Evolutionary conservation across 2,888 invertebrate species (phyloP), one percentile per base, ranked within the genome.

Genomic region (Drosophila putrida): DNA sequence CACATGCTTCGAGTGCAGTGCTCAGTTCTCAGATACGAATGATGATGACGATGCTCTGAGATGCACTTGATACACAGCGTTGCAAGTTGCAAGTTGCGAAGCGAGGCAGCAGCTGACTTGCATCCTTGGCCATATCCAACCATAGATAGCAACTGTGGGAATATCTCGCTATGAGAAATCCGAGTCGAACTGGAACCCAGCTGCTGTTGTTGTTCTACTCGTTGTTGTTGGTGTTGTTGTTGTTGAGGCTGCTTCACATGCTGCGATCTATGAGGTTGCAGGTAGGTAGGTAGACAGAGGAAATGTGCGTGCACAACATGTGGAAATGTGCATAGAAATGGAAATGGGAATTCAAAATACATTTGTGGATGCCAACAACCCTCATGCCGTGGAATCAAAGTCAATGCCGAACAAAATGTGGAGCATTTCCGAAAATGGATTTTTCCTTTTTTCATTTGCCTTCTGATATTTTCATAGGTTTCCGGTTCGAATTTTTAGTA

Each of bases 21-120:
- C 63, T 36, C 27, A 41, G 27, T 39, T 68, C 51, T 64, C 67
- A 70, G 36, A 65, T 62, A 58, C 69, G n/a, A 38, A 41, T 8
- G 8, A 15, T 50, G 31, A 35, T 59, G 63, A 25, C 33, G 31
- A 31, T 31, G 31, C 31, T 51, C 25, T 61, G 70, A 67, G 74
- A 70, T 82, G 64, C 82, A 88, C 88, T 82, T 88, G 82, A 79
- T 77, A 65, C 66, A 28, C 41, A 36, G 57, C 35, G 15, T 11
- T 38, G 39, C 65, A 58, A 20, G 20, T 20, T 20, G 20, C 20
- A 20, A 20, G n/a, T n/a, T n/a, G n/a, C n/a, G n/a, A n/a, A n/a
- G 64, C 57, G 51, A 57, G 62, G 76, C 84, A 84, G 84, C 84
- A 84, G 84, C 84, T 89, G 84, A 84, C 84, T 84, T 84, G 84